A percentile compares a stretch with the other conserved stretches of the same genome.
These are phyloP conservation scores for Hyppa rectilinea DNA, from an alignment of 2,888 invertebrate genomes.

Conservation along the genomic window DNA sequence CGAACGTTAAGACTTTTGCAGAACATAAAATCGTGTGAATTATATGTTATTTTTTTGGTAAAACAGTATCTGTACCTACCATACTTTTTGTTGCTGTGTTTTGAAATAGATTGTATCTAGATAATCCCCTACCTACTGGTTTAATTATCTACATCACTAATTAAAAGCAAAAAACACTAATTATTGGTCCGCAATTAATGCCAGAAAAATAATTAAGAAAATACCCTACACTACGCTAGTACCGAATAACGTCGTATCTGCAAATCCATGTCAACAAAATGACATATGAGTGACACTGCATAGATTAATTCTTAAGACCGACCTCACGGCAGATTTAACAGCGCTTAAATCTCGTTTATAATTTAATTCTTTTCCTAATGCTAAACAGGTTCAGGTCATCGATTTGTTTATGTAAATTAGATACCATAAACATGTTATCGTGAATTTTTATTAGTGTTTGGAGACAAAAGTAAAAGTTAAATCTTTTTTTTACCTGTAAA, in stretches of 20 bases:
- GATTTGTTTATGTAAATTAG: slow-evolving; percentile 56
- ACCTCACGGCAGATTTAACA: slow-evolving; percentile 59
- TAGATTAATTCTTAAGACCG: slow-evolving; percentile 64
- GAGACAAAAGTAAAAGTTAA: slow-evolving; percentile 57
- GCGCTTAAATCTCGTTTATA: slow-evolving; percentile 46
- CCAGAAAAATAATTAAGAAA: slow-evolving; percentile 27
- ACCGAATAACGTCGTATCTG: slow-evolving; percentile 48
- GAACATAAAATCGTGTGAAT: background rate
- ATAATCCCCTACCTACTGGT: background rate
- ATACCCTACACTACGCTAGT: slow-evolving; percentile 9
- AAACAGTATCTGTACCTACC: background rate
- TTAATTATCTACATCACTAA: slow-evolving; percentile 6
- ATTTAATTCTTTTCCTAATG: slow-evolving; percentile 57
- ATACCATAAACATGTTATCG: slow-evolving; percentile 29
- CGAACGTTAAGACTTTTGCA: background rate
- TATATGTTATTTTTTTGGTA: background rate
- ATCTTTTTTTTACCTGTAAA: slow-evolving; percentile 19
- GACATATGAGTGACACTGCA: slow-evolving; percentile 66
- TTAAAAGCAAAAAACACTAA: background rate
- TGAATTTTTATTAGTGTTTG: slow-evolving; percentile 1
- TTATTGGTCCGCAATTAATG: background rate
- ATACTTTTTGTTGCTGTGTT: background rate
- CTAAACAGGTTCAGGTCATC: slow-evolving; percentile 57
- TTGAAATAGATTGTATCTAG: background rate
- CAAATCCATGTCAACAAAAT: slow-evolving; percentile 62